Evolutionary conservation across 2,797 vertebrate genomes (phyloP).

Genomic region (Semaprochilodus insignis): DNA sequence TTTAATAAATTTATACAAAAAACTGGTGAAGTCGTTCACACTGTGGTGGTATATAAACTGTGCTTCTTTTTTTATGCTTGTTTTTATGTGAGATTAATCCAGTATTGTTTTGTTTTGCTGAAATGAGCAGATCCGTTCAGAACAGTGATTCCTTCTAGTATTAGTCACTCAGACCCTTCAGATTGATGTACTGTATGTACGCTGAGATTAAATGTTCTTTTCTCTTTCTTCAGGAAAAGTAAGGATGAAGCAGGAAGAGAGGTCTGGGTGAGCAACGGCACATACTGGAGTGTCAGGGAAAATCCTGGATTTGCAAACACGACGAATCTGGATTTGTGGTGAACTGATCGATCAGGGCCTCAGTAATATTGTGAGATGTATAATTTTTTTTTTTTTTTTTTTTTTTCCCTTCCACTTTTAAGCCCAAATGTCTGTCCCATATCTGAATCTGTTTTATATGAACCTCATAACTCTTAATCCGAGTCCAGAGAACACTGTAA

Average conservation of each 20-base stretch:
- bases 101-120: too few species aligned
- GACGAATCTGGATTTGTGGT: conserved; percentile 88
- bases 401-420: neutral
- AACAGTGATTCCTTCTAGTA: too few species aligned
- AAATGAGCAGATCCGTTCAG: too few species aligned
- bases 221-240: conserved; percentile 72
- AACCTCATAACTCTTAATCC: neutral
- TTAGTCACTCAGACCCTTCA: too few species aligned
- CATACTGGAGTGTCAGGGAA: conserved; percentile 87
- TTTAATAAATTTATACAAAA: too few species aligned
- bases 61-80: too few species aligned
- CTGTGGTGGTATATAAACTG: too few species aligned
- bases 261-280: conserved; percentile 86
- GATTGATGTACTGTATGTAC: too few species aligned
- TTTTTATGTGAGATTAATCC: too few species aligned
- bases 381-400: neutral
- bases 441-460: neutral
- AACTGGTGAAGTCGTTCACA: too few species aligned
- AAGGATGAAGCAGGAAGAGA: conserved; percentile 81
- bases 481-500: too few species aligned
- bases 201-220: too few species aligned
- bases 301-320: conserved; percentile 84
- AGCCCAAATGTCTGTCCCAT: neutral
- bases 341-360: neutral
- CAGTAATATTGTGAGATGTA: neutral